Base-by-base conservation (phyloP, 64 coral and sea anemone species). In the Pocillopora verrucosa region DNA sequence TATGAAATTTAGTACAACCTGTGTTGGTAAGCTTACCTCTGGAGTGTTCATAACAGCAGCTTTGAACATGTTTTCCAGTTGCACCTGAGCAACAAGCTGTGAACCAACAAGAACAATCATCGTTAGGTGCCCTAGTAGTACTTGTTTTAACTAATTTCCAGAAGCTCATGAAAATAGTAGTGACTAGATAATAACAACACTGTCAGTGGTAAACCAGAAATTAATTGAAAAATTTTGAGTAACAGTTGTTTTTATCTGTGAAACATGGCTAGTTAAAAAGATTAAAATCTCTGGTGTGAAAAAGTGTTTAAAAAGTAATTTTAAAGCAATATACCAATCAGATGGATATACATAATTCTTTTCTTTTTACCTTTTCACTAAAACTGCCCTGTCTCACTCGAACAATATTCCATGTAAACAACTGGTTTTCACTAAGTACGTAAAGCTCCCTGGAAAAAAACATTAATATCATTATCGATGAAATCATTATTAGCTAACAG, bases 351-450 rank as follows among this genome's bases (percentile, higher is more conserved):
- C 10, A 73, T 16, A 16, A 35, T 5, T 79, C 4, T 22, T 12
- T 51, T 36, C n/a, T 9, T 10, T 15, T 38, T 80, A 94, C 93
- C 83, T 94, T 91, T 94, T 94, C 93, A 45, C 80, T 82, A 20
- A 94, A 56, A 25, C n/a, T 77, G 51, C 30, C 41, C 36, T 62
- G 30, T 74, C 79, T 80, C 20, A 59, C 34, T 60, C 30, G 63
- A 22, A 75, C 62, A 30, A 91, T 78, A 16, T 85, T 41, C 93
- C 93, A 94, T 61, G 87, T 86, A 36, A 84, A 80, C 12, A 94
- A 56, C 37, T 86, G 74, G 36, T 94, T 91, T 72, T 69, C 89
- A 91, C 88, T 90, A 1, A 94, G 34, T 34, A 88, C 93, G 82
- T 87, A 94, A 62, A 94, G 56, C 10, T 74, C 75, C 76, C 93